Evolutionary conservation across 2,797 vertebrate species (phyloP), one percentile per base, ranked within the genome.

Genomic region (Lagodon rhomboides): DNA sequence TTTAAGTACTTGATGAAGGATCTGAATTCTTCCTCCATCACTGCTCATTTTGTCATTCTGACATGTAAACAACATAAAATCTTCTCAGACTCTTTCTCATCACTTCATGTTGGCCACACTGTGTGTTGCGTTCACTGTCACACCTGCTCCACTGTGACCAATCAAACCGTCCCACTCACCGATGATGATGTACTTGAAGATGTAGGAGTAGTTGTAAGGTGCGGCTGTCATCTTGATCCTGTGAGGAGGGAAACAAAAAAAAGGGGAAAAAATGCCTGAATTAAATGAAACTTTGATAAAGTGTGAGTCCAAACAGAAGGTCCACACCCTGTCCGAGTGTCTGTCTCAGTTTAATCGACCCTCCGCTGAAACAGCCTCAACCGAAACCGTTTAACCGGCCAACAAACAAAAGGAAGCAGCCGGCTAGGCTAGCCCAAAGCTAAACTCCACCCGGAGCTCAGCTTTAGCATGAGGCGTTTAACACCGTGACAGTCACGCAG

Each of bases 131-230:
- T 60, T 60, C 30, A 38, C 1, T 41, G 5, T 54, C 51, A 54
- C 4, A 34, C 30, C 30, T 34, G 30, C 30, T 34, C 30, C 30
- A 34, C 17, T 22, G 25, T 4, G 0, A 54, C 8, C 3, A 17
- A 3, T 25, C 16, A 9, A 5, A 17, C 1, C 46, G 25, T 1
- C 13, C 18, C 11, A 96, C 97, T 98, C 91, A 99, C 98, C 98
- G 87, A 99, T 99, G 90, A 99, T 99, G 95, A 99, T 99, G 95
- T 99, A 99, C 85, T 99, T 99, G 92, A 99, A 99, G 96, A 99
- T 99, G 96, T 99, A 99, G 84, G 98, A 99, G 90, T 99, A 99
- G 94, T 99, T 99, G 95, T 99, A 99, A 61, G 98, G 98, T 93
- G 98, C 98, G 61, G 97, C 97, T 91, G 98, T 98, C 98, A 99